phyloP scores from a whole-genome alignment of 2,797 vertebrate species.

The Manis pentadactyla region DNA sequence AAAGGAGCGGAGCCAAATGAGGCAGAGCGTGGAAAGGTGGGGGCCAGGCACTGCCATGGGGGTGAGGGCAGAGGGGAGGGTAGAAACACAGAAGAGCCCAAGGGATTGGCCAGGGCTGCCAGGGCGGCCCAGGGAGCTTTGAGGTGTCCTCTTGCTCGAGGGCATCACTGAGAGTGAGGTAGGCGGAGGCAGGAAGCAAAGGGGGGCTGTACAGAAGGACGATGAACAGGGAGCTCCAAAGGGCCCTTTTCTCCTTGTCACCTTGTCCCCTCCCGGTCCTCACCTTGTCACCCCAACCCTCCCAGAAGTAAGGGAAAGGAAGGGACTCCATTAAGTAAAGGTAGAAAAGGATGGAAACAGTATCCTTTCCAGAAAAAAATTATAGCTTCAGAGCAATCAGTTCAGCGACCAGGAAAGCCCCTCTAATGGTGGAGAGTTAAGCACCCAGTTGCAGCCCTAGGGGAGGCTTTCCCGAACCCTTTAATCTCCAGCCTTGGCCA shows the following conservation, averaged over 20 bases:
- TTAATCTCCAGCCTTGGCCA: neutral
- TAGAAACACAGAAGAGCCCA: accelerated
- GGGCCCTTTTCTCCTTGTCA: too few species aligned
- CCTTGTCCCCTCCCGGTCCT: accelerated
- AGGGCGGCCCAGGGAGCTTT: accelerated
- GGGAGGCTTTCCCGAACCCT: neutral
- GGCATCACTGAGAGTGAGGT: neutral
- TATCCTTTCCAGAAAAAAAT: neutral
- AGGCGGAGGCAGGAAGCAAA: neutral
- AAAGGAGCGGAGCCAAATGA: neutral
- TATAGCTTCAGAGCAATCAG: neutral
- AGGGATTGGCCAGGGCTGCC: too few species aligned
- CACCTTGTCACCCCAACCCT: neutral
- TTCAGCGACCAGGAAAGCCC: too few species aligned
- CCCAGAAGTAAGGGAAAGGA: neutral
- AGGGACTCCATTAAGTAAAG: accelerated
- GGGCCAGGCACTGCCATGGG: accelerated
- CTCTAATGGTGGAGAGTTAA: conserved; percentile 57
- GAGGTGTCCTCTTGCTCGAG: accelerated
- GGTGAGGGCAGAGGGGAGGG: accelerated
- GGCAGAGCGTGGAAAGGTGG: neutral
- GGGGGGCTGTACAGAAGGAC: accelerated
- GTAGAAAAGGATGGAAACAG: accelerated
- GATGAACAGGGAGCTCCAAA: neutral
- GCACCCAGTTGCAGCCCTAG: neutral